Evolutionary conservation across 2,888 invertebrate species (phyloP).

Genomic region (Drosophila buzzatii): DNA sequence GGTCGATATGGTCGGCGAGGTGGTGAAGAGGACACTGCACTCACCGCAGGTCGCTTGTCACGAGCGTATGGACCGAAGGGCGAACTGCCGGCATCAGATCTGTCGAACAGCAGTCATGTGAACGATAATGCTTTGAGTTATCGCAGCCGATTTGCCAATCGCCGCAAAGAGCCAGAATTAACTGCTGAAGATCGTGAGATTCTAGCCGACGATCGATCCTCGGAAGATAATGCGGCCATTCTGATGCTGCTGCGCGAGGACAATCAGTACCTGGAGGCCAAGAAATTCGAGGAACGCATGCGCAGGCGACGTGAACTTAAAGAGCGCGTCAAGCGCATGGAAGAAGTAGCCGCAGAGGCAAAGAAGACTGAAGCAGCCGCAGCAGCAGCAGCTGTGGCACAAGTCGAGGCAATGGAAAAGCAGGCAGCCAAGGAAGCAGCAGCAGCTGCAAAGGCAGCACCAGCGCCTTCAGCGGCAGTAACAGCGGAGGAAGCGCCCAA

Average conservation of each 20-base stretch:
- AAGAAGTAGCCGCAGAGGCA: constrained; percentile 85
- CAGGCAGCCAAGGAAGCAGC: constrained; percentile 30
- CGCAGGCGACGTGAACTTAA: constrained; percentile 93
- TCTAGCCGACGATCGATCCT: constrained; percentile 85
- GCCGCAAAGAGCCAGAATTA: constrained; percentile 71
- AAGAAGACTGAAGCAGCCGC: constrained; percentile 88
- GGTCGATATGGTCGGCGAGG: constrained; percentile 74
- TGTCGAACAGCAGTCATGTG: constrained; percentile 38
- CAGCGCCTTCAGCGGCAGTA: constrained; percentile 35
- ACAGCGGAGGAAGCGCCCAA: constrained; percentile 54
- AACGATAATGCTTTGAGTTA: constrained; percentile 56
- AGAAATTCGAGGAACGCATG: constrained; percentile 89
- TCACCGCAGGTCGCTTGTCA: constrained; percentile 40
- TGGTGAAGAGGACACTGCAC: constrained; percentile 62
- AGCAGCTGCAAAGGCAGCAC: constrained; percentile 40
- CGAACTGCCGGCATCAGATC: constrained; percentile 44
- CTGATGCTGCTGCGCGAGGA: constrained; percentile 84
- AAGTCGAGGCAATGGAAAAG: constrained; percentile 29
- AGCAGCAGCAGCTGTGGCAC: constrained; percentile 60
- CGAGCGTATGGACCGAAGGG: constrained; percentile 79
- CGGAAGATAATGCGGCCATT: constrained; percentile 87
- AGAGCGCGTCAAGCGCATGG: constrained; percentile 93
- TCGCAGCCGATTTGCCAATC: constrained; percentile 79
- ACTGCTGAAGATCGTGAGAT: constrained; percentile 84
- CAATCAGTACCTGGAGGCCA: constrained; percentile 85